These are phyloP conservation scores for Lordiphosa andalusiaca DNA, from an alignment of 2,888 invertebrate genomes.

Conservation along the genomic window DNA sequence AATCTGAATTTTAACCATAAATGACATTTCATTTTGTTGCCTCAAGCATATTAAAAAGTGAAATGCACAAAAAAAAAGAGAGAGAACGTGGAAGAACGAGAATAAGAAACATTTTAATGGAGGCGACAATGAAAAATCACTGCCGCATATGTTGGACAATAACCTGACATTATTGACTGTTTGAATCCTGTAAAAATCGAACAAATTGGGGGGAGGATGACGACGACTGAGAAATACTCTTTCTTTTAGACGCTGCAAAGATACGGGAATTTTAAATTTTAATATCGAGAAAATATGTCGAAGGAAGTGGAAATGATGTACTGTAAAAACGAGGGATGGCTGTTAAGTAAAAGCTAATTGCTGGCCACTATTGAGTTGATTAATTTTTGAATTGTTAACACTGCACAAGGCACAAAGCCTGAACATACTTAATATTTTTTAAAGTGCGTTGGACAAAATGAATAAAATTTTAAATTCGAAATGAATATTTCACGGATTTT, in stretches of 20 bases:
- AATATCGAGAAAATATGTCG: no score
- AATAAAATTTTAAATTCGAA: no score
- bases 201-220: neutral
- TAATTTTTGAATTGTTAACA: no score
- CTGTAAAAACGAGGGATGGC: no score
- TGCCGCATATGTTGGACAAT: conserved; percentile 61
- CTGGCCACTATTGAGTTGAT: no score
- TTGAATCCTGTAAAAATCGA: conserved; percentile 48
- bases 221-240: conserved; percentile 1
- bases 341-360: no score
- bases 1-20: conserved; percentile 19
- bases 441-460: no score
- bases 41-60: conserved; percentile 35
- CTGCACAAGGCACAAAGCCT: no score
- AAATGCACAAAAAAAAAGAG: conserved; percentile 23
- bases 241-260: neutral
- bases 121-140: conserved; percentile 53
- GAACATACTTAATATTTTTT: no score
- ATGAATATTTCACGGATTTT: no score
- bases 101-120: conserved; percentile 38
- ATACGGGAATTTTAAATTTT: no score
- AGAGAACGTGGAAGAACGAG: conserved; percentile 5
- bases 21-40: conserved; percentile 23
- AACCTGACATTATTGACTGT: conserved; percentile 70
- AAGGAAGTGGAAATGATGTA: no score